Percentiles rank a stretch among this genome's conserved stretches.
Conservation (phyloP, 2,888 invertebrate genomes). For the Spicauda simplicius region DNA sequence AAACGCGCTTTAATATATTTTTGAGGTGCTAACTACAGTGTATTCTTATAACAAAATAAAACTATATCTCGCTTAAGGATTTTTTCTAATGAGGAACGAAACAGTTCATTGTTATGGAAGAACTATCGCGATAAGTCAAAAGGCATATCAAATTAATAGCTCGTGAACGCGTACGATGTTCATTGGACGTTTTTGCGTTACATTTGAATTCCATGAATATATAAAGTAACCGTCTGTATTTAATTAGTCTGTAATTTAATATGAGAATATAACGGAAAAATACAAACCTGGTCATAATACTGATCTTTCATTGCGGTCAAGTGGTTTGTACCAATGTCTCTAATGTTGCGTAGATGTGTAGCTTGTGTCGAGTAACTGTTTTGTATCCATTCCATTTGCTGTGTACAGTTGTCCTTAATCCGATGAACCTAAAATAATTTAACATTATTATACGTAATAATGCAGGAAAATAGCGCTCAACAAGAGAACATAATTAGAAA, state of each 20-base stretch:
- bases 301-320: conserved; percentile 94
- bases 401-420: conserved; percentile 96
- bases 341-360: conserved; percentile 93
- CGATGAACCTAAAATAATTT: conserved; percentile 88
- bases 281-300: conserved; percentile 94
- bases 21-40: not conserved
- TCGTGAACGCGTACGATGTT: not conserved
- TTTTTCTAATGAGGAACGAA: not conserved
- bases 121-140: conserved; percentile 3
- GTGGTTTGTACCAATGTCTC: conserved; percentile 96
- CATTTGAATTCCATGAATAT: conserved; percentile 15
- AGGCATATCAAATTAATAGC: not conserved
- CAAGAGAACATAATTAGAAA: too few species aligned
- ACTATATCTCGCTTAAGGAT: too few species aligned
- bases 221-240: not conserved
- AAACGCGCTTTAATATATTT: not conserved
- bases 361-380: conserved; percentile 95
- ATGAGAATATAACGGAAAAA: conserved; percentile 4
- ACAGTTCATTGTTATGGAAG: not conserved
- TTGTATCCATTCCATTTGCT: conserved; percentile 97
- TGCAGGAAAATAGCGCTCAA: too few species aligned
- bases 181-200: not conserved
- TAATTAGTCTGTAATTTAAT: conserved; percentile 3
- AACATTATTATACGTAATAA: not conserved
- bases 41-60: not conserved